phyloP scores from a whole-genome alignment of 2,113 vertebrate genomes.

The Charadrius vociferus region DNA sequence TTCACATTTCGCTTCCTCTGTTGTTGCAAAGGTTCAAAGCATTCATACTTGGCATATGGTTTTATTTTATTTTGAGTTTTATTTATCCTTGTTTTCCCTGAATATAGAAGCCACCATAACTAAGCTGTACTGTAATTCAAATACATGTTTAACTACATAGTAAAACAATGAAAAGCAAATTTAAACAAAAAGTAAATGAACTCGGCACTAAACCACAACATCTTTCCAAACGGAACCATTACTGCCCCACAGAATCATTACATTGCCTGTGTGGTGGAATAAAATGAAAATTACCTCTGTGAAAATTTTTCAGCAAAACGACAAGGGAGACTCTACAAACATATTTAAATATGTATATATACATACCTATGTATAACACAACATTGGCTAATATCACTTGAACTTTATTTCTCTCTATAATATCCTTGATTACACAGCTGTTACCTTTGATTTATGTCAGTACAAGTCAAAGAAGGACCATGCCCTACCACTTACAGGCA shows the following conservation, averaged over 20 bases:
- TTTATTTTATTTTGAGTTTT: conserved; percentile 41
- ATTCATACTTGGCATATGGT: conserved; percentile 4
- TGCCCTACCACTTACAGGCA: neutral
- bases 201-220: neutral
- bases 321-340: neutral
- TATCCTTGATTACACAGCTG: neutral
- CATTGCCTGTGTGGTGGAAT: neutral
- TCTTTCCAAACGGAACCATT: conserved; percentile 3
- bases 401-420: neutral
- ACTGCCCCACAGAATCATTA: neutral
- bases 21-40: conserved; percentile 29
- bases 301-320: neutral
- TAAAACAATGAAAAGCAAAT: neutral
- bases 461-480: neutral
- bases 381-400: neutral
- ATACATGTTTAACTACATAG: neutral
- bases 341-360: no score
- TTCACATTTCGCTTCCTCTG: conserved; percentile 37
- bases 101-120: neutral
- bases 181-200: neutral
- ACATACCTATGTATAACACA: neutral
- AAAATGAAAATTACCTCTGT: neutral
- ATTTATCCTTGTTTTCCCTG: conserved; percentile 15
- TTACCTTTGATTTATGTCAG: neutral
- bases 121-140: neutral